Percentiles rank a stretch among this genome's conserved stretches.
Conservation (phyloP, 2,888 invertebrate genomes). For the Lumbricus terrestris region DNA sequence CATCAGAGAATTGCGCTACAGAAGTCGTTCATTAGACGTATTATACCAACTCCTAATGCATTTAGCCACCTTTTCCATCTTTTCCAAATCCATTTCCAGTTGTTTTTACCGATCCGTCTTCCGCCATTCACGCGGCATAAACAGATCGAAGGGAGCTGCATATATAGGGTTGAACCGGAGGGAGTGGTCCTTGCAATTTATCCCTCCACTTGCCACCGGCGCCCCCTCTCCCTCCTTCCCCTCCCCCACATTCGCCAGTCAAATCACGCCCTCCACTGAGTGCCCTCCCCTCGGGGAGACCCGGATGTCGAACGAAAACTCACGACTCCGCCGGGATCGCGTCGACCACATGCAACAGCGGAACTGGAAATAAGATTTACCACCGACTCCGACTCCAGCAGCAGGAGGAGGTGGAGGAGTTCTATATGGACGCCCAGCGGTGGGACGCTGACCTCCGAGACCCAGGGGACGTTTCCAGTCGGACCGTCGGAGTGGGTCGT, state of each 20-base stretch:
- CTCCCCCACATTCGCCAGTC: neutral
- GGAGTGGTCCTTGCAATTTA: conserved; percentile 3
- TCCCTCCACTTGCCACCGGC: neutral
- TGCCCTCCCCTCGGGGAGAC: neutral
- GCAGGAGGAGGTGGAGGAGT: no score
- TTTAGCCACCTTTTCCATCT: neutral
- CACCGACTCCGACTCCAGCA: no score
- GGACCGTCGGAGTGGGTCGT: neutral
- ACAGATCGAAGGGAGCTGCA: neutral
- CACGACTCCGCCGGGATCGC: neutral
- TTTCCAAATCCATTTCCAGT: neutral
- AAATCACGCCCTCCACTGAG: neutral
- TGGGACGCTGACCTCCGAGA: neutral
- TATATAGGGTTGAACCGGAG: neutral
- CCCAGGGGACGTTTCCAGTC: neutral
- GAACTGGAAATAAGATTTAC: conserved; percentile 3
- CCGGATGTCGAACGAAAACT: neutral
- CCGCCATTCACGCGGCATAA: neutral
- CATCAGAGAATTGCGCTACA: no score
- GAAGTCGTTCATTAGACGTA: no score
- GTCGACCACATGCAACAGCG: neutral
- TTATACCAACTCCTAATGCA: neutral
- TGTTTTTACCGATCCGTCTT: neutral
- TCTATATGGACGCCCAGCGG: neutral
- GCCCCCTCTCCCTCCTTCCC: no score